Conservation (phyloP, 2,113 vertebrate species). For the Etheostoma cragini region DNA sequence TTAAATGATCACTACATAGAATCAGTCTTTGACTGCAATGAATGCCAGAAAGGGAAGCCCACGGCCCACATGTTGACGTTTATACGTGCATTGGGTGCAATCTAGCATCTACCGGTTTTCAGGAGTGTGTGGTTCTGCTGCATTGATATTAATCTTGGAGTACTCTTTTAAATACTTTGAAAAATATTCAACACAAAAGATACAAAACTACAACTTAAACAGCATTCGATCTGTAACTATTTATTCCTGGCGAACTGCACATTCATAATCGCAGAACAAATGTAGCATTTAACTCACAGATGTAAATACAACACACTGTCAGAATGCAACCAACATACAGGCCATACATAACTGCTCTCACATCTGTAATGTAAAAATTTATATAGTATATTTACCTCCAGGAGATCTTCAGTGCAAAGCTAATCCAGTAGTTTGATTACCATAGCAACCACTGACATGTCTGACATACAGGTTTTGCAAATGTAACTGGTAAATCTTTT, state of each 20-base stretch:
- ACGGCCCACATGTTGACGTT: too few species aligned
- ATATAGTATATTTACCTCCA: neutral
- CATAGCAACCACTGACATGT: constrained; percentile 17
- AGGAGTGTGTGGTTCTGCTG: too few species aligned
- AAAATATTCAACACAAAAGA: neutral
- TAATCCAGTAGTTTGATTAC: neutral
- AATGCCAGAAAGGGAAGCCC: too few species aligned
- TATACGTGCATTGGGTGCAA: too few species aligned
- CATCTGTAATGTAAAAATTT: neutral
- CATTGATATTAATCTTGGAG: too few species aligned
- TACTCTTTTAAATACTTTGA: too few species aligned
- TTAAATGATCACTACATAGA: too few species aligned
- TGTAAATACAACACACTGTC: neutral
- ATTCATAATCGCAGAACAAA: neutral
- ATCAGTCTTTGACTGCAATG: too few species aligned
- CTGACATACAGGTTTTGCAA: neutral
- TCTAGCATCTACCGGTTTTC: too few species aligned
- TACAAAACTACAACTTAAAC: neutral
- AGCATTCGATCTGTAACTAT: neutral
- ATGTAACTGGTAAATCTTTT: neutral
- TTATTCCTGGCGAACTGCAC: neutral
- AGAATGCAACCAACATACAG: neutral
- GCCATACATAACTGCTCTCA: neutral
- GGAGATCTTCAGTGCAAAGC: neutral
- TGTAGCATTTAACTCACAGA: neutral